Base-by-base conservation (phyloP, 1,140 invertebrate genomes). In the Diachasmimorpha longicaudata region DNA sequence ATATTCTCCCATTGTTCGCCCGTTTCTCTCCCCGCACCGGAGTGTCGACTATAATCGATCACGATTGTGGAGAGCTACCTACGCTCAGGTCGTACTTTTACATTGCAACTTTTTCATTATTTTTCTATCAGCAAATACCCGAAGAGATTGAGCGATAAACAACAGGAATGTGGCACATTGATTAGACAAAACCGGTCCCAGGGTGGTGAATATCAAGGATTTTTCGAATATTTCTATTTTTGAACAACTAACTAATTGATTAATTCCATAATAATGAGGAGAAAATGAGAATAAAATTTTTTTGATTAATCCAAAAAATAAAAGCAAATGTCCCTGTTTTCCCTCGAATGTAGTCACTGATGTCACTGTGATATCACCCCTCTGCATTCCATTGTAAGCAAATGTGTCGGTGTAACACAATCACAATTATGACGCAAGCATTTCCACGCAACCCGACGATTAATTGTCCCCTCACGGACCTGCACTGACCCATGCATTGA, bases 401-500 rank as follows among this genome's bases (percentile, higher is more conserved):
- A 74, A 68, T 69, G n/a, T 68, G 23, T 14, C 37, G 14, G 21
- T 74, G 66, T 68, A 74, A 67, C 42, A 71, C 46, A 74, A 74
- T 69, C 66, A 74, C 37, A 74, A 74, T 74, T 74, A 74, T 74
- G 73, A 74, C 42, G 73, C 73, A 74, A 74, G 46, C 66, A 69
- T 63, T 63, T 63, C 58, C 58, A 63, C 58, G 58, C 58, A 63
- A 63, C 58, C 9, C 23, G 58, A 63, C 58, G 21, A 63, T 63
- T 63, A 63, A 63, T 63, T 63, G 58, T 63, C 19, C 23, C 23
- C 58, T 63, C 58, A 58, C 8, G 23, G 58, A n/a, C 58, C 58
- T 19, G n/a, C n/a, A 25, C 58, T 63, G 58, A 63, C 58, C 58
- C 58, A 63, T 63, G 58, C 58, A 63, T 63, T 63, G 31, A 63